Conservation (phyloP, 1,140 invertebrate species). For the Zaprionus capensis region DNA sequence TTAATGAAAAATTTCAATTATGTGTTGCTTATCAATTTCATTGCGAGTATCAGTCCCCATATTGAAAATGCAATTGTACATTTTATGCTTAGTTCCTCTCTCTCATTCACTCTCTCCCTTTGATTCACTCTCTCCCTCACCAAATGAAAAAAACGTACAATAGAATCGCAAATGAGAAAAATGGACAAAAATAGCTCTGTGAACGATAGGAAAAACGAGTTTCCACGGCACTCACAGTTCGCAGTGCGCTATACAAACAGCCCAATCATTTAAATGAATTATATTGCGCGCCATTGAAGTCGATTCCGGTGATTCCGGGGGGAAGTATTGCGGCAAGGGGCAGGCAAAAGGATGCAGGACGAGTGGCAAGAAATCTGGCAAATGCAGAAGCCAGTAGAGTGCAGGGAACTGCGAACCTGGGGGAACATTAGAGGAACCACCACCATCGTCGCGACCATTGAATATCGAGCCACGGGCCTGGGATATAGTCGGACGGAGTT, state of each 20-base stretch:
- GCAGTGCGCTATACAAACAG: constrained; percentile 64
- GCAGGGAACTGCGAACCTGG: not conserved
- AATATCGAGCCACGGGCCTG: constrained; percentile 11
- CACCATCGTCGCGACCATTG: constrained; percentile 25
- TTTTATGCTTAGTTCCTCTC: not conserved
- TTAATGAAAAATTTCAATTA: not conserved
- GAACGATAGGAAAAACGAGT: constrained; percentile 66
- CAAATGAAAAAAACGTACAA: constrained; percentile 14
- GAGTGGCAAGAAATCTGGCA: constrained; percentile 35
- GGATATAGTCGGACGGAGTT: constrained; percentile 31
- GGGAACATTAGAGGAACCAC: constrained; percentile 12
- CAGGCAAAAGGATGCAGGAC: constrained; percentile 49
- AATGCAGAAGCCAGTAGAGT: constrained; percentile 15
- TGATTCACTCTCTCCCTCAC: constrained; percentile 6
- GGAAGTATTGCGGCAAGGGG: constrained; percentile 10
- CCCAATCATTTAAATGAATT: constrained; percentile 81
- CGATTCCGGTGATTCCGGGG: constrained; percentile 41
- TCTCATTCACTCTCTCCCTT: not conserved
- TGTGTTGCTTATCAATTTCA: not conserved
- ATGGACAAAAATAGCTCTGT: constrained; percentile 37
- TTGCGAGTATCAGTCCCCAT: not conserved
- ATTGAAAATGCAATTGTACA: constrained; percentile 1
- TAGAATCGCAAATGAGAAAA: constrained; percentile 43
- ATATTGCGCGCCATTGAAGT: constrained; percentile 56
- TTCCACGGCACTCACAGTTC: constrained; percentile 53